Conservation (phyloP, 64 coral and sea anemone species). For the Stylophora pistillata region DNA sequence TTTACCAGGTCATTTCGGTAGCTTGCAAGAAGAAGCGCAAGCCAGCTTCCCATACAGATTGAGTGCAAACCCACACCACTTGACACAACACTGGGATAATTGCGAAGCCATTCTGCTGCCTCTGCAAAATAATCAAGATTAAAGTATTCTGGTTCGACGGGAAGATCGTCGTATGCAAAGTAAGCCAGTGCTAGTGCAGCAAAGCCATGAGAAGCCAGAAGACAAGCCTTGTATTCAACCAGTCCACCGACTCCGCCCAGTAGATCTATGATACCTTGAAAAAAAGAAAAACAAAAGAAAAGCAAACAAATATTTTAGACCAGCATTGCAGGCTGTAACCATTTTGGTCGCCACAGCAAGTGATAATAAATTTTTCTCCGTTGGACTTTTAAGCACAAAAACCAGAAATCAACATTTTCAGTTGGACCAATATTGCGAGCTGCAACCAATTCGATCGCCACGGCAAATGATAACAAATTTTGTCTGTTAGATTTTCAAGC, state of each 20-base stretch:
- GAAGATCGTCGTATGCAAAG: constrained; percentile 62
- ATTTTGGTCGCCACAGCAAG: too few relatives aligned
- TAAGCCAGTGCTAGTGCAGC: constrained; percentile 44
- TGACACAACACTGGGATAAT: background rate
- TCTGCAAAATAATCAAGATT: constrained; percentile 66
- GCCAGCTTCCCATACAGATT: constrained; percentile 40
- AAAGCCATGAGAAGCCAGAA: constrained; percentile 65
- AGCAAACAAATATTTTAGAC: too few relatives aligned
- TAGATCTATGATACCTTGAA: constrained; percentile 44
- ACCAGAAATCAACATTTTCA: too few relatives aligned
- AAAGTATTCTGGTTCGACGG: background rate
- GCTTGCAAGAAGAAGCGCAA: constrained; percentile 49
- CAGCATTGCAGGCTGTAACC: too few relatives aligned
- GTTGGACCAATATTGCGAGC: too few relatives aligned
- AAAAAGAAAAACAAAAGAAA: background rate
- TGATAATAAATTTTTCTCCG: too few relatives aligned
- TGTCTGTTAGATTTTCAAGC: too few relatives aligned
- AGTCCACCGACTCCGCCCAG: constrained; percentile 28
- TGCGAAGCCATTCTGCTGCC: constrained; percentile 21
- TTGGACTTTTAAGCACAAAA: too few relatives aligned
- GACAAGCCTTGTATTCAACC: constrained; percentile 49
- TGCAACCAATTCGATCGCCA: too few relatives aligned
- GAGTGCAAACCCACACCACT: constrained; percentile 11
- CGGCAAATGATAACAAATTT: too few relatives aligned
- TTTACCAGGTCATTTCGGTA: constrained; percentile 32